Evolutionary conservation across 23 tunicate species (phyloP).

Genomic region (Ciona savignyi): DNA sequence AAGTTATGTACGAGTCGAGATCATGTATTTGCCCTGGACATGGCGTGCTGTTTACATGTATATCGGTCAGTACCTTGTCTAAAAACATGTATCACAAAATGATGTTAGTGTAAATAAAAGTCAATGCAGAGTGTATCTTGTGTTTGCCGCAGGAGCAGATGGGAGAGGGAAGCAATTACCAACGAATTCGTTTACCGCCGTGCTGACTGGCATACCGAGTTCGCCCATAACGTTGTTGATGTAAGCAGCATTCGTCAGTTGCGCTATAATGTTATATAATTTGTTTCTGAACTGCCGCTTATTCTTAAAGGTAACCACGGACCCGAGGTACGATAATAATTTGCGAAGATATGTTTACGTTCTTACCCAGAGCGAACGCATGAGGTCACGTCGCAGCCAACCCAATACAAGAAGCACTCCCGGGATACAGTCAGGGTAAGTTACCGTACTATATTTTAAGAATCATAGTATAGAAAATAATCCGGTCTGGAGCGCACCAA

Average conservation of each 20-base stretch:
- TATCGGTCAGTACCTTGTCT: conserved; percentile 39
- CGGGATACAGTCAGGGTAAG: conserved; percentile 45
- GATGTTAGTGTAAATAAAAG: no score
- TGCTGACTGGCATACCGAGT: conserved; percentile 83
- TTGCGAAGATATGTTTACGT: conserved; percentile 90
- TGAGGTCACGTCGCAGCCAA: conserved; percentile 42
- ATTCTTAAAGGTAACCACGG: conserved; percentile 78
- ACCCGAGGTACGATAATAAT: conserved; percentile 85
- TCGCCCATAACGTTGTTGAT: conserved; percentile 79
- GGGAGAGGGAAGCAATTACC: conserved; percentile 70
- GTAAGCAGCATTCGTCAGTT: conserved; percentile 21
- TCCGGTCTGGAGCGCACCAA: no score
- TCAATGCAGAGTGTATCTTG: no score
- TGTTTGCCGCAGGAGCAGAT: conserved; percentile 26
- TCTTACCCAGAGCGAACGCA: conserved; percentile 78
- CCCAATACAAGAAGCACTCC: conserved; percentile 50
- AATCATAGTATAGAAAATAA: no score
- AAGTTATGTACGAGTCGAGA: conserved; percentile 84
- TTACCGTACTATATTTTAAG: no score
- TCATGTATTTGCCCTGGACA: conserved; percentile 80
- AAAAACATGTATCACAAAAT: no score
- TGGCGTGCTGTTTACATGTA: conserved; percentile 66
- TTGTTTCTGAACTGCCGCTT: no score
- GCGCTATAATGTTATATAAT: no score
- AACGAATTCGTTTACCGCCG: conserved; percentile 69